Conservation (phyloP, 2,113 vertebrate species). For the Cochlearius cochlearius region DNA sequence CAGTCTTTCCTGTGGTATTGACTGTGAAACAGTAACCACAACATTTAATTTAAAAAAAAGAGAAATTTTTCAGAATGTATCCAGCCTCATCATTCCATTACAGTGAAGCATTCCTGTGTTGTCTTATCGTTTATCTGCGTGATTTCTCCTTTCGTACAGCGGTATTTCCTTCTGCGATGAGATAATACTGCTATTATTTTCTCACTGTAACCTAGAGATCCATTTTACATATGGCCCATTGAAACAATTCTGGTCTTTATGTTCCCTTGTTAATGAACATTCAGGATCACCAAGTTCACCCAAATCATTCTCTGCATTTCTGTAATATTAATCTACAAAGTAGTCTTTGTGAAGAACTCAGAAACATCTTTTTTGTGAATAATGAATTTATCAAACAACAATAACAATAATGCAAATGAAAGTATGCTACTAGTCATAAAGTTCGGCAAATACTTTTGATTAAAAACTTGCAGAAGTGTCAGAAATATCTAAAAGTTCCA, state of each 20-base stretch:
- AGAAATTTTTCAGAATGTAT: background rate
- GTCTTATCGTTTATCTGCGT: background rate
- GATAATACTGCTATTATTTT: background rate
- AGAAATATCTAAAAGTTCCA: background rate
- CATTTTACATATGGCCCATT: background rate
- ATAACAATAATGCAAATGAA: background rate
- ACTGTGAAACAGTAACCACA: background rate
- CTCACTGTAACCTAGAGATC: background rate
- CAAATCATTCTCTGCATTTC: background rate
- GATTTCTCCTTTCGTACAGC: background rate
- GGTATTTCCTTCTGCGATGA: background rate
- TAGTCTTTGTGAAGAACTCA: background rate
- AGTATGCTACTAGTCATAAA: background rate
- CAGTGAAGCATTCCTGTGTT: background rate
- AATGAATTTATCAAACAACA: background rate
- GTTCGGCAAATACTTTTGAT: background rate
- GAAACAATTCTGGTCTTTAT: background rate
- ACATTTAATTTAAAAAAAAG: background rate
- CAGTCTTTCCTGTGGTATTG: background rate
- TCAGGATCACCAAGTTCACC: background rate
- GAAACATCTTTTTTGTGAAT: background rate
- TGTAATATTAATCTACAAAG: background rate
- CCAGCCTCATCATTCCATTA: background rate
- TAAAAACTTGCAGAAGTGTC: background rate
- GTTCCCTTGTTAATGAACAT: background rate